These are phyloP conservation scores for Alligator sinensis DNA, from an alignment of 2,113 vertebrate genomes.

Conservation along the genomic window DNA sequence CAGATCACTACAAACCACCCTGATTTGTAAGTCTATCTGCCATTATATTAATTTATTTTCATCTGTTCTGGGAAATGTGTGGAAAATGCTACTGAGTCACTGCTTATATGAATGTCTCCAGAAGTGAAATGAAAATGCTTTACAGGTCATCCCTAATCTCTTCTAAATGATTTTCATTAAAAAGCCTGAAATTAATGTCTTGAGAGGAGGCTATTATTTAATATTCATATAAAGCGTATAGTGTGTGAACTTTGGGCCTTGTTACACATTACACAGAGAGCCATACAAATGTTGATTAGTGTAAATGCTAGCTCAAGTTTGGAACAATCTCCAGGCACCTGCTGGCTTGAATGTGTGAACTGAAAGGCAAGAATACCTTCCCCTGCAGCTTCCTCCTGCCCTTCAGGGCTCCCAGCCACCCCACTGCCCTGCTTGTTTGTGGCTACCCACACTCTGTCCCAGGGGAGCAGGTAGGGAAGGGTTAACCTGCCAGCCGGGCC, in stretches of 20 bases:
- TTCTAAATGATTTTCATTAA: not conserved
- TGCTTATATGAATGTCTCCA: constrained; percentile 25
- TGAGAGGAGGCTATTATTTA: not conserved
- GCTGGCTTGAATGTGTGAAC: too few relatives aligned
- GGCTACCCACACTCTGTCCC: too few relatives aligned
- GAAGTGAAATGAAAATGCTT: constrained; percentile 25
- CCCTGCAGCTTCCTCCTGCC: too few relatives aligned
- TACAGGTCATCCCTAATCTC: not conserved
- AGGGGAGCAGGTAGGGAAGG: not conserved
- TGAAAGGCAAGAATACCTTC: too few relatives aligned
- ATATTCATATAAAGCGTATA: not conserved
- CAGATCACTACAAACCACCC: constrained; percentile 5
- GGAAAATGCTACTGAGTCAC: constrained; percentile 66
- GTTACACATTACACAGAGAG: not conserved
- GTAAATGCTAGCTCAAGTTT: too few relatives aligned
- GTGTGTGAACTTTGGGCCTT: not conserved
- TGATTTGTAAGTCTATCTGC: constrained; percentile 30
- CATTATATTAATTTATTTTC: constrained; percentile 60
- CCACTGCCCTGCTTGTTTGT: too few relatives aligned
- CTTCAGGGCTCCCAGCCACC: too few relatives aligned
- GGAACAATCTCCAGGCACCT: too few relatives aligned
- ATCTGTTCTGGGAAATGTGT: constrained; percentile 36
- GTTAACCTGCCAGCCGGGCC: too few relatives aligned
- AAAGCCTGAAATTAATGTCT: not conserved
- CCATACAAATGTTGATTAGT: too few relatives aligned